Evolutionary conservation across 2,113 vertebrate species (phyloP).

Genomic region (Chlamydotis undulata): DNA sequence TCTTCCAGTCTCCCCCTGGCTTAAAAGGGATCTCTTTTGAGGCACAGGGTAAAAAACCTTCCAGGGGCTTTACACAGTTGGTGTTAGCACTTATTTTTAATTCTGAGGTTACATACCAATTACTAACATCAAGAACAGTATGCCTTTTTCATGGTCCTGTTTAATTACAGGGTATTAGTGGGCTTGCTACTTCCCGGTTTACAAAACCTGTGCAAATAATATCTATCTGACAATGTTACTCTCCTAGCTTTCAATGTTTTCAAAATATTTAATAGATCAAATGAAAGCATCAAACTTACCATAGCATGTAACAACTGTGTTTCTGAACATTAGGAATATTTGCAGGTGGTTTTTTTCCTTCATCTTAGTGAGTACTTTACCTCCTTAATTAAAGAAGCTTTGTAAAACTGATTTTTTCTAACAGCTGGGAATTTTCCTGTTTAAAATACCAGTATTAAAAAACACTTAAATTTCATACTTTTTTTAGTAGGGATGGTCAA

Average conservation of each 20-base stretch:
- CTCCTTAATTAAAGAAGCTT: neutral
- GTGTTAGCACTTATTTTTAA: neutral
- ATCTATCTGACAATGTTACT: constrained; percentile 6
- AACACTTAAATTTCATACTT: neutral
- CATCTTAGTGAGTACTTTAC: neutral
- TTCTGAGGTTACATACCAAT: neutral
- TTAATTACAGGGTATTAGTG: neutral
- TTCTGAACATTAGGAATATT: neutral
- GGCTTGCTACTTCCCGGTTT: neutral
- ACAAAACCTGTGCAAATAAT: constrained; percentile 29
- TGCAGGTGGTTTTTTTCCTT: neutral
- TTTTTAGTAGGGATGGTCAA: neutral
- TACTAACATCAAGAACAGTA: neutral
- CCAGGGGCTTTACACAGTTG: neutral
- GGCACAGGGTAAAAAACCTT: neutral
- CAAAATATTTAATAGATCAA: neutral
- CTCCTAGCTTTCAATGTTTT: neutral
- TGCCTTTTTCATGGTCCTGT: neutral
- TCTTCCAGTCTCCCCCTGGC: neutral
- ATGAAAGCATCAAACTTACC: neutral
- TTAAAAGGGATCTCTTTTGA: neutral
- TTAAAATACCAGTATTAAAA: neutral
- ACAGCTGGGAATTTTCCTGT: neutral
- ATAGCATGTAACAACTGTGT: neutral
- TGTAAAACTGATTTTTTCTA: neutral